Base-by-base conservation (phyloP, 2,888 invertebrate species). In the Polyploca ridens region DNA sequence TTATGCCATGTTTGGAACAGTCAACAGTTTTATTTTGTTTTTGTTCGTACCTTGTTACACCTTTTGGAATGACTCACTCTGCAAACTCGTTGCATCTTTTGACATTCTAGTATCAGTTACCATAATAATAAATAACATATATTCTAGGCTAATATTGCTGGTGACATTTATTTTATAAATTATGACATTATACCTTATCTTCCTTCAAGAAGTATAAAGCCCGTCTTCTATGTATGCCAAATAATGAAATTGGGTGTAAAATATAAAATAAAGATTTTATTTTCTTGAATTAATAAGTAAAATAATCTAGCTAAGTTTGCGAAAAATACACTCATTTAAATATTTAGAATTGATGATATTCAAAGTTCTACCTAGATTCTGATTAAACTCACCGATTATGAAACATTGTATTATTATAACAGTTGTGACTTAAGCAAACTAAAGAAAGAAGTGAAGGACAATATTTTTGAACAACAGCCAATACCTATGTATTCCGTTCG, bases 21-120 rank as follows among this genome's bases (percentile, higher is more conserved):
- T n/a, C 41, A 41, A 57, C 11, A 44, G 19, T 65, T 35, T 58
- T 46, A 27, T 59, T 64, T 63, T 27, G 61, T 61, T 61, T 44
- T 41, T 41, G 19, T 8, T 33, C 46, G 16, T 49, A 46, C 62
- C 58, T 41, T 57, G 61, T 57, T 60, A 63, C 63, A 44, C 46
- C 58, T 62, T 33, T 38, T 41, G 11, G 41, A 27, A n/a, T 54
- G 67, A 67, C 67, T 64, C 63, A 61, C 63, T 46, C 65, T 59
- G n/a, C 44, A 58, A n/a, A 33, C 61, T 19, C 6, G 33, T 60
- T 60, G 60, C 59, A 11, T 19, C 10, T 41, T 60, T 2, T 41
- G 16, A 38, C n/a, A 49, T 16, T 49, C 16, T 41, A 11, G 38
- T 19, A 60, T 60, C 19, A n/a, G 8, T 5, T 10, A 11, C 13